phyloP scores from a whole-genome alignment of 2,797 vertebrate species.

The Sarcophilus harrisii region DNA sequence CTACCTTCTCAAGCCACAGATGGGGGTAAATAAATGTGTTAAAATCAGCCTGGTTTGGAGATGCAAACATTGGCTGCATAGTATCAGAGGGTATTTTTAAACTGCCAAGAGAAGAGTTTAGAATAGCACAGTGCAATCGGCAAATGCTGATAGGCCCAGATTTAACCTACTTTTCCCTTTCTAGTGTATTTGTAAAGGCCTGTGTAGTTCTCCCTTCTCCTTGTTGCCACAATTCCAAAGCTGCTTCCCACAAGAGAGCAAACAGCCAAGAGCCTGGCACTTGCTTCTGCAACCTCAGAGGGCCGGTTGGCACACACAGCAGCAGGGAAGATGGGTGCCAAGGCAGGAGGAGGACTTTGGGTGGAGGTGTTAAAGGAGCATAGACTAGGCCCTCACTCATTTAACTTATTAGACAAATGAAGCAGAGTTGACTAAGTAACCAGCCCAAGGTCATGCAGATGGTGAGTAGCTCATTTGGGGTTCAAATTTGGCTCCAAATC shows the following conservation, averaged over 20 bases:
- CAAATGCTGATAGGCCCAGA: background rate
- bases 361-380: background rate
- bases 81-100: slow-evolving; percentile 4
- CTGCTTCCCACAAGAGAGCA: background rate
- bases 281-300: background rate
- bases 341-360: background rate
- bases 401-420: background rate
- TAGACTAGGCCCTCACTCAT: background rate
- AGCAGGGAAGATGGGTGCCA: background rate
- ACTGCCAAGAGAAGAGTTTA: slow-evolving; percentile 2
- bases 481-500: background rate
- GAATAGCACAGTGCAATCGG: background rate
- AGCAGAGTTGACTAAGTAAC: background rate
- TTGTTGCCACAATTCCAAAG: background rate
- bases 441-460: background rate
- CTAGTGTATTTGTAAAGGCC: background rate
- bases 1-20: background rate
- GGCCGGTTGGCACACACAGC: background rate
- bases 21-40: background rate
- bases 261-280: background rate
- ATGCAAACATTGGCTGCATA: slow-evolving; percentile 6
- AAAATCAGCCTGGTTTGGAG: slow-evolving; percentile 5
- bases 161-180: background rate
- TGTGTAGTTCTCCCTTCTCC: background rate
- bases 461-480: background rate